Base-by-base conservation (phyloP, 2,888 invertebrate genomes). In the Elaeidobius kamerunicus region DNA sequence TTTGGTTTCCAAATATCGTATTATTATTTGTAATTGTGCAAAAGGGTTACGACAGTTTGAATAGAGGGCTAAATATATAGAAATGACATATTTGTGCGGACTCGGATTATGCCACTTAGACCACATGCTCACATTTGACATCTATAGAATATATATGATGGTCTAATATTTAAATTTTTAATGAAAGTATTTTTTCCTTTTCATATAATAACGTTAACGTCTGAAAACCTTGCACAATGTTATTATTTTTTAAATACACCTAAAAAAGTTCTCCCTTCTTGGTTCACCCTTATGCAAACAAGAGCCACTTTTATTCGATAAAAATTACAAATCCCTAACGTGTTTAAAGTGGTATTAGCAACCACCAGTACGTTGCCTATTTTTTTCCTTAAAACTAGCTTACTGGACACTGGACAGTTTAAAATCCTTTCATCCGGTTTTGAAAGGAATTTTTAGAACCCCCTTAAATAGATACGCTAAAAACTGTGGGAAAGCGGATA, bases 11-110 rank as follows among this genome's bases (percentile, higher is more conserved):
- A 45, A 52, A 52, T 38, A 46, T 36, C 17, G 34, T 42, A 50
- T 47, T 56, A 48, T 56, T 52, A 52, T 56, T 52, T 48, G 52
- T 39, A 44, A 44, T 56, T 56, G 52, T 56, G 56, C 56, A 56
- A 56, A 53, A 55, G 50, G 56, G 56, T 52, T 43, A 23, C 9
- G 6, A 11, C 14, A 40, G 38, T 48, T 48, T 23, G 45, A 39
- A 51, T 32, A 44, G 43, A 50, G 28, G 45, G 42, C 16, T 17
- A 34, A 42, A 35, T 42, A n/a, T n/a, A 42, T 27, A 20, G 23
- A 12, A 49, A 49, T 18, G 39, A 16, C 30, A 48, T 48, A 40
- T 48, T 48, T 48, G 40, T 32, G 47, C 30, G 34, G 40, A 20
- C 12, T 48, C 19, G n/a, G 28, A 27, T 36, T 46, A 46, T 23